Evolutionary conservation across 1,140 invertebrate species (phyloP).

Genomic region (Drosophila mauritiana): DNA sequence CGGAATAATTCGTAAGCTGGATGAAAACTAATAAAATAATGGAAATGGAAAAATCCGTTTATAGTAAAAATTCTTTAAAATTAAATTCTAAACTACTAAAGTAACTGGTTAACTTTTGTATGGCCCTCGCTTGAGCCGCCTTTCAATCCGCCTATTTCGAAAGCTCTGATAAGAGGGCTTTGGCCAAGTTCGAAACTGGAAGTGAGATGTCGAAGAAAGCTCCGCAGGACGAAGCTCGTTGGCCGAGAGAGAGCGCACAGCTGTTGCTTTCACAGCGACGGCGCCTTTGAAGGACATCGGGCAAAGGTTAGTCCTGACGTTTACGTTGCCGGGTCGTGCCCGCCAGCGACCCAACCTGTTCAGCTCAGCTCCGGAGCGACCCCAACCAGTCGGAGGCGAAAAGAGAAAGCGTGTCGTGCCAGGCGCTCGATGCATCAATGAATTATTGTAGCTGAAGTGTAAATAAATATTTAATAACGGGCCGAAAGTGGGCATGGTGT

Average conservation of each 20-base stretch:
- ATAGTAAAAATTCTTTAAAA: too few species aligned
- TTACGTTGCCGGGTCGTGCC: constrained; percentile 79
- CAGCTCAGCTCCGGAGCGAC: constrained; percentile 41
- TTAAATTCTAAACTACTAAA: too few species aligned
- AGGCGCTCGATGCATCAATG: constrained; percentile 76
- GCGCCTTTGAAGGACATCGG: constrained; percentile 80
- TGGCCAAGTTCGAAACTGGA: constrained; percentile 71
- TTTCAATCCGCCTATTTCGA: not conserved
- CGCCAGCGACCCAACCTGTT: constrained; percentile 44
- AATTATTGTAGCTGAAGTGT: constrained; percentile 81
- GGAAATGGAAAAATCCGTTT: too few species aligned
- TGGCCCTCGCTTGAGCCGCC: constrained; percentile 4
- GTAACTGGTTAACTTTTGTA: not conserved
- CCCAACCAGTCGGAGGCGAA: constrained; percentile 27
- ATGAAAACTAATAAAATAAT: too few species aligned
- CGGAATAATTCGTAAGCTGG: too few species aligned
- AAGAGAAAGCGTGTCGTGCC: constrained; percentile 61
- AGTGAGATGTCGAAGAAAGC: constrained; percentile 33
- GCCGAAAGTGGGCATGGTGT: constrained; percentile 31
- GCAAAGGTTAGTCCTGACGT: constrained; percentile 81
- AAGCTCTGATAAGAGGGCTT: constrained; percentile 75
- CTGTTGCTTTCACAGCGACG: constrained; percentile 81
- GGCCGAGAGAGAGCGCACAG: constrained; percentile 66
- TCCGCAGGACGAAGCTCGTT: constrained; percentile 20
- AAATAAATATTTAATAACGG: constrained; percentile 80